Conservation (phyloP, 2,797 vertebrate species). For the Loriculus beryllinus region DNA sequence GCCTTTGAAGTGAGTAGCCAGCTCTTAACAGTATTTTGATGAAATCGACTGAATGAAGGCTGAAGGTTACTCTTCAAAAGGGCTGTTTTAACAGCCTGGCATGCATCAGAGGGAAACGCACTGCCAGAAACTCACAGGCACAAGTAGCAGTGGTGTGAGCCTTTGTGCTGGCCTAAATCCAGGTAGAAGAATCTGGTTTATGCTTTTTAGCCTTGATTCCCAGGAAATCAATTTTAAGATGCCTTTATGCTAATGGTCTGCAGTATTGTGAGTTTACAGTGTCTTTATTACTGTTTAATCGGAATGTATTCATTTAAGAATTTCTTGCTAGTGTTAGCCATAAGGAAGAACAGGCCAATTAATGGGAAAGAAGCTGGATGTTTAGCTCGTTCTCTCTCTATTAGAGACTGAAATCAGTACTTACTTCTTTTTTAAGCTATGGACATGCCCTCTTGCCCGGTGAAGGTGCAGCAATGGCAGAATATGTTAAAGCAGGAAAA, state of each 20-base stretch:
- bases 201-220: not conserved
- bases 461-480: slow-evolving; percentile 97
- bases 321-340: not conserved
- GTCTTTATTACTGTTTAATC: not conserved
- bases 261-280: not conserved
- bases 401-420: not conserved
- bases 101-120: not conserved
- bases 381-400: not conserved
- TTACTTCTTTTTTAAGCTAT: slow-evolving; percentile 76
- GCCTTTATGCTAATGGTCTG: not conserved
- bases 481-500: slow-evolving; percentile 96
- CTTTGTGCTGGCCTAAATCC: not conserved
- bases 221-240: not conserved
- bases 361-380: not conserved
- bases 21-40: not conserved
- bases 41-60: not conserved
- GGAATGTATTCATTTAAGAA: not conserved
- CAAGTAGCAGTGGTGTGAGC: not conserved
- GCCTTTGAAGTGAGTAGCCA: slow-evolving; percentile 89
- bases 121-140: not conserved
- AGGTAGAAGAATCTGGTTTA: not conserved
- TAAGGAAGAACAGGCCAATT: not conserved
- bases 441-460: slow-evolving; percentile 94
- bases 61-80: not conserved
- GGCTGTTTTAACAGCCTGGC: not conserved